phyloP scores from a whole-genome alignment of 2,113 vertebrate genomes.

The Murina feae region DNA sequence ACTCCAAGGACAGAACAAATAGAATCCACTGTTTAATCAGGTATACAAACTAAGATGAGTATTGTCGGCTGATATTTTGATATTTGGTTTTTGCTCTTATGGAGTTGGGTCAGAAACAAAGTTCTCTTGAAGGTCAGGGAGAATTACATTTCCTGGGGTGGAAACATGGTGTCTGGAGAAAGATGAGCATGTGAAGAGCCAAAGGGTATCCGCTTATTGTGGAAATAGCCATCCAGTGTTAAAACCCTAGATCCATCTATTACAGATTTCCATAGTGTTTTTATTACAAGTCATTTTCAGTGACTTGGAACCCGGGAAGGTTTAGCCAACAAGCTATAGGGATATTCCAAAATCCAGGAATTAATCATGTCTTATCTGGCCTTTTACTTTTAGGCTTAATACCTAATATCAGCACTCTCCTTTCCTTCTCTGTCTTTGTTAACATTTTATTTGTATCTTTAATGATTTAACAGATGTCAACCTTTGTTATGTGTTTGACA shows the following conservation, averaged over 20 bases:
- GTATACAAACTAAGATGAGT: not conserved
- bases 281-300: conserved; percentile 48
- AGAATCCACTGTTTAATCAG: not conserved
- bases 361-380: conserved; percentile 46
- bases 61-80: not conserved
- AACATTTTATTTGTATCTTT: conserved; percentile 59
- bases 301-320: conserved; percentile 23
- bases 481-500: conserved; percentile 57
- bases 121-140: conserved; percentile 30
- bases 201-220: not conserved
- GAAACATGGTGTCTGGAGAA: conserved; percentile 16
- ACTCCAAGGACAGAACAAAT: not conserved
- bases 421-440: not conserved
- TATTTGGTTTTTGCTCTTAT: conserved; percentile 4
- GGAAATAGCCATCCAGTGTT: conserved; percentile 5
- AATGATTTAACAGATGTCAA: conserved; percentile 70
- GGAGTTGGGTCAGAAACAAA: conserved; percentile 3
- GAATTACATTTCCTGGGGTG: conserved; percentile 18
- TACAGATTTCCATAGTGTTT: conserved; percentile 33
- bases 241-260: conserved; percentile 38
- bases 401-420: conserved; percentile 33
- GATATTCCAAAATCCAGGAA: conserved; percentile 37
- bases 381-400: conserved; percentile 38
- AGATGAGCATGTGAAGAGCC: conserved; percentile 15
- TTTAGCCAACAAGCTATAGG: conserved; percentile 23